A percentile compares a stretch with the other conserved stretches of the same genome.
phyloP scores from a whole-genome alignment of 2,888 invertebrate genomes.

The Ophraella communa region DNA sequence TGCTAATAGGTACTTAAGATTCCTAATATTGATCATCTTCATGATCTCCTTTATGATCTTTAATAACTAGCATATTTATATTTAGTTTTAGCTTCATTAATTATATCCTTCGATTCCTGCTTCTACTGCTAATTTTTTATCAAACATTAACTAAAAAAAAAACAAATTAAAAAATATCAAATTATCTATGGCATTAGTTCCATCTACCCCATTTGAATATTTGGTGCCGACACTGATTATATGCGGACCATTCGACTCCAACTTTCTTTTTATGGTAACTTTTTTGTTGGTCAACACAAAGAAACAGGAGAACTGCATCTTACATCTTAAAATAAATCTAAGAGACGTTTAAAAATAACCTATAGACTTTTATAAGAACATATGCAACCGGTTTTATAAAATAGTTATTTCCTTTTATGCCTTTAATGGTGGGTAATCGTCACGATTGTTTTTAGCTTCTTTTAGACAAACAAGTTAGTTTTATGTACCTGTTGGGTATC shows the following conservation, averaged over 20 bases:
- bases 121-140: too few relatives aligned
- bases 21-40: too few relatives aligned
- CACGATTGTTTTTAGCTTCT: conserved; percentile 17
- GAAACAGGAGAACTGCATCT: conserved; percentile 6
- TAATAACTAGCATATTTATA: too few relatives aligned
- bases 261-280: neutral
- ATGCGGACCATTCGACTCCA: neutral
- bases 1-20: too few relatives aligned
- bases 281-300: conserved; percentile 1
- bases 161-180: too few relatives aligned
- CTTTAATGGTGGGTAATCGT: conserved; percentile 21
- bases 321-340: conserved; percentile 20
- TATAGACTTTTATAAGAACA: conserved; percentile 13
- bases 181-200: too few relatives aligned
- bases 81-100: too few relatives aligned
- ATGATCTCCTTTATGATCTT: too few relatives aligned
- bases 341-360: conserved; percentile 20
- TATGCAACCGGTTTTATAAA: conserved; percentile 21
- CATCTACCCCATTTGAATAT: too few relatives aligned
- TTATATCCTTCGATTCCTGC: too few relatives aligned
- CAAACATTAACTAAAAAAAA: too few relatives aligned
- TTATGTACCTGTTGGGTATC: conserved; percentile 16
- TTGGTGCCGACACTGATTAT: neutral
- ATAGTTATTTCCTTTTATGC: conserved; percentile 24
- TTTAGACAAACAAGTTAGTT: conserved; percentile 23